Conservation (phyloP, 2,797 vertebrate species). For the Anguilla anguilla region DNA sequence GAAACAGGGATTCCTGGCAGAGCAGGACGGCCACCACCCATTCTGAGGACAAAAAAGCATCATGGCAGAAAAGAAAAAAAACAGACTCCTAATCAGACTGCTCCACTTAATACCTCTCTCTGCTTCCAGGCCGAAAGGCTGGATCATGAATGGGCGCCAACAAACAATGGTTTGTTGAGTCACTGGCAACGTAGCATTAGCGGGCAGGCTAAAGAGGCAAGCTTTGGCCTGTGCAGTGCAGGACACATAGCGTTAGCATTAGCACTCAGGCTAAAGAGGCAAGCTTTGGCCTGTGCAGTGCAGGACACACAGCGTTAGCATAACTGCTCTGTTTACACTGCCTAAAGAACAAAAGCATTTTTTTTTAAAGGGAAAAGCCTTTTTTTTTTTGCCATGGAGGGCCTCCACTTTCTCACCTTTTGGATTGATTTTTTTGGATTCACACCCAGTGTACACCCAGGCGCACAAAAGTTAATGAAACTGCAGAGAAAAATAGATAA, state of each 20-base stretch:
- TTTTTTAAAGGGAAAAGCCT: too few relatives aligned
- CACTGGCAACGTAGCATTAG: not conserved
- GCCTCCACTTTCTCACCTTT: too few relatives aligned
- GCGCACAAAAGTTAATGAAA: too few relatives aligned
- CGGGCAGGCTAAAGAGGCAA: not conserved
- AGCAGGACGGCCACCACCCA: not conserved
- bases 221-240: not conserved
- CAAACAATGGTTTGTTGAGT: not conserved
- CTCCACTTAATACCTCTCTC: not conserved
- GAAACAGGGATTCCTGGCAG: constrained; percentile 21
- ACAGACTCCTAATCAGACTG: not conserved
- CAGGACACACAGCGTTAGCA: not conserved
- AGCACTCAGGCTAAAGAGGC: not conserved
- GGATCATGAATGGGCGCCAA: not conserved
- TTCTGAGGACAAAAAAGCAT: not conserved
- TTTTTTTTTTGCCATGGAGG: too few relatives aligned
- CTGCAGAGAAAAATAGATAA: too few relatives aligned
- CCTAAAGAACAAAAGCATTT: too few relatives aligned
- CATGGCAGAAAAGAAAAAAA: not conserved
- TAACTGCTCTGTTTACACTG: too few relatives aligned
- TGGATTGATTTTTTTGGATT: too few relatives aligned
- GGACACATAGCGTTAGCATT: not conserved
- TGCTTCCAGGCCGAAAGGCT: not conserved
- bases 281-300: not conserved
- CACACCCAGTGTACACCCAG: too few relatives aligned